phyloP scores from a whole-genome alignment of 1,140 invertebrate genomes.

The Penaeus japonicus region DNA sequence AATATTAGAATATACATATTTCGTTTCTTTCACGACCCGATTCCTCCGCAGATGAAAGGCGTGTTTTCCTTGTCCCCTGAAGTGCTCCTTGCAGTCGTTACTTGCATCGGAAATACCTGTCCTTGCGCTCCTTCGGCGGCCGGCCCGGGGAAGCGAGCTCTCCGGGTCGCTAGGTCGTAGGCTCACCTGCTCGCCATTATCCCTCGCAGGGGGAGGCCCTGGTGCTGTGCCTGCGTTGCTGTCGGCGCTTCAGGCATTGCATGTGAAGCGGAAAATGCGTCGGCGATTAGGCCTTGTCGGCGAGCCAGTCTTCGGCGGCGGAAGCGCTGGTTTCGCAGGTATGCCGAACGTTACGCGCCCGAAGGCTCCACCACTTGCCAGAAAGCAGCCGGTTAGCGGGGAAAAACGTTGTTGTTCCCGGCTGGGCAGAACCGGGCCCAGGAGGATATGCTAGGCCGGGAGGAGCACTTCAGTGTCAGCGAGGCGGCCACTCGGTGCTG shows the following conservation, averaged over 20 bases:
- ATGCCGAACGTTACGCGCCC: slow-evolving; percentile 39
- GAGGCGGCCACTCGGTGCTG: neutral
- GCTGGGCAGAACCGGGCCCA: neutral
- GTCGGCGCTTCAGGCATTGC: neutral
- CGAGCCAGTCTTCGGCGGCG: neutral
- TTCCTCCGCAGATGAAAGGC: no score
- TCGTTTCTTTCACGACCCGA: no score
- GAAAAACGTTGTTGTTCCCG: slow-evolving; percentile 25
- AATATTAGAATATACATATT: no score
- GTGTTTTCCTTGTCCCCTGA: no score
- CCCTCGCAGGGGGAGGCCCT: neutral
- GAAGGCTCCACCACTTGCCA: slow-evolving; percentile 26
- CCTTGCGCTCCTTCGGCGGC: neutral
- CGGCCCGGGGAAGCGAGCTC: neutral
- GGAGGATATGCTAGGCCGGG: neutral
- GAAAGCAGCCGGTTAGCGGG: slow-evolving; percentile 24
- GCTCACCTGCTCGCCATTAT: neutral
- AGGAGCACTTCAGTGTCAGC: neutral
- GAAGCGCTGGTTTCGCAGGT: slow-evolving; percentile 27
- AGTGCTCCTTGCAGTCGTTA: neutral
- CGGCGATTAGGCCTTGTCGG: neutral
- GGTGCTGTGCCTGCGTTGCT: neutral
- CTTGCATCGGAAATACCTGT: slow-evolving; percentile 15
- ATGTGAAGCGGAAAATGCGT: neutral
- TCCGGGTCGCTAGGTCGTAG: neutral